A percentile compares a stretch with the other conserved stretches of the same genome.
Evolutionary conservation across 2,113 vertebrate genomes (phyloP).

Genomic region (Engystomops pustulosus): DNA sequence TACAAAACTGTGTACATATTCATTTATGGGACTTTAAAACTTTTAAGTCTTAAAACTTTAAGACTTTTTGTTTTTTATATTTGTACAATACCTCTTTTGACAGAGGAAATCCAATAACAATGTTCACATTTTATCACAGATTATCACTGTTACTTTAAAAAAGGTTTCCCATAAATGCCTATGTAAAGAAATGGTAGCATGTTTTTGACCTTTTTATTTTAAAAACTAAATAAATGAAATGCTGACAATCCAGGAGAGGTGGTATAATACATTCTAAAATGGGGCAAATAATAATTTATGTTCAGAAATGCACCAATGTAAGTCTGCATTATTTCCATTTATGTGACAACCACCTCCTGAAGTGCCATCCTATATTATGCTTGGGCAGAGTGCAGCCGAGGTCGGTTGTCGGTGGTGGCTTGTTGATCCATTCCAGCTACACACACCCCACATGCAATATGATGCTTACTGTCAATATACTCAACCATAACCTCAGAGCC

Average conservation of each 20-base stretch:
- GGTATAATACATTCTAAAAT: not conserved
- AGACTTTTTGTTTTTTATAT: not conserved
- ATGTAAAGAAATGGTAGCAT: not conserved
- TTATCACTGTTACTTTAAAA: not conserved
- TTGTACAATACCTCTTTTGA: not conserved
- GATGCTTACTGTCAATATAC: slow-evolving; percentile 98
- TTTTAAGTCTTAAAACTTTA: no score
- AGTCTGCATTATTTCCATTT: not conserved
- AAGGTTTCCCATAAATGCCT: slow-evolving; percentile 34
- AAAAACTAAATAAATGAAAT: slow-evolving; percentile 19
- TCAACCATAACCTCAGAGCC: slow-evolving; percentile 97
- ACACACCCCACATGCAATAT: slow-evolving; percentile 68
- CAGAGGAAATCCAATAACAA: not conserved
- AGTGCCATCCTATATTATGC: slow-evolving; percentile 21
- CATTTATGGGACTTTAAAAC: slow-evolving; percentile 21
- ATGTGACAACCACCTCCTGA: slow-evolving; percentile 43
- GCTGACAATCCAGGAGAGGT: slow-evolving; percentile 51
- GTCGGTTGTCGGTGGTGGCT: slow-evolving; percentile 48
- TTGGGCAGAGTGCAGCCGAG: not conserved
- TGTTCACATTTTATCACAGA: not conserved
- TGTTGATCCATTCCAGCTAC: slow-evolving; percentile 58
- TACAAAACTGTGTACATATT: not conserved
- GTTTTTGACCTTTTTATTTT: not conserved
- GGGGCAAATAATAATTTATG: not conserved
- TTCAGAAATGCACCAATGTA: not conserved